These are phyloP conservation scores for Sebastes steindachneri DNA, from an alignment of 2,797 vertebrate genomes.

Conservation along the genomic window DNA sequence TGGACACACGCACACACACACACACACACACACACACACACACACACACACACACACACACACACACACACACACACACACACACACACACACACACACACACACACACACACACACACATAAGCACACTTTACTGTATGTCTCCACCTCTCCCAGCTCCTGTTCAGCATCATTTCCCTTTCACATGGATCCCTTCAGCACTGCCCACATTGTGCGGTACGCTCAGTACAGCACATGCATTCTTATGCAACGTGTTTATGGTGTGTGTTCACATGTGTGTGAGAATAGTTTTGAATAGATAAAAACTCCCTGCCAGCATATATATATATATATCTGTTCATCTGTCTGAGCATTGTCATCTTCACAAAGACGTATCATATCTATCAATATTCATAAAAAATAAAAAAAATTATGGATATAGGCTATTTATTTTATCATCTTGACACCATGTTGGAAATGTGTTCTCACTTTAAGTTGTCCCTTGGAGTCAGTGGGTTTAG, in stretches of 20 bases:
- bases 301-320: background rate
- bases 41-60: background rate
- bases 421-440: background rate
- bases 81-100: background rate
- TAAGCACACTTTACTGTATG: no score
- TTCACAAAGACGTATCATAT: background rate
- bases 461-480: background rate
- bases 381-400: background rate
- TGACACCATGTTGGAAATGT: background rate
- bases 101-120: background rate
- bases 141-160: constrained; percentile 1
- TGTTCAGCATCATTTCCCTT: background rate
- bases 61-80: background rate
- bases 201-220: background rate
- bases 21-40: no score
- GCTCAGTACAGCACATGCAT: background rate
- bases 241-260: constrained; percentile 22
- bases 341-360: constrained; percentile 2
- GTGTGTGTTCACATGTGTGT: background rate
- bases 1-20: background rate
- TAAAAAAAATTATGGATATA: background rate
- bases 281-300: constrained; percentile 7
- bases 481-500: background rate
- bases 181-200: background rate
- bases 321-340: background rate